Percentiles rank a stretch among this genome's conserved stretches.
Conservation (phyloP, 2,888 invertebrate genomes). For the Sphaerophoria taeniata region DNA sequence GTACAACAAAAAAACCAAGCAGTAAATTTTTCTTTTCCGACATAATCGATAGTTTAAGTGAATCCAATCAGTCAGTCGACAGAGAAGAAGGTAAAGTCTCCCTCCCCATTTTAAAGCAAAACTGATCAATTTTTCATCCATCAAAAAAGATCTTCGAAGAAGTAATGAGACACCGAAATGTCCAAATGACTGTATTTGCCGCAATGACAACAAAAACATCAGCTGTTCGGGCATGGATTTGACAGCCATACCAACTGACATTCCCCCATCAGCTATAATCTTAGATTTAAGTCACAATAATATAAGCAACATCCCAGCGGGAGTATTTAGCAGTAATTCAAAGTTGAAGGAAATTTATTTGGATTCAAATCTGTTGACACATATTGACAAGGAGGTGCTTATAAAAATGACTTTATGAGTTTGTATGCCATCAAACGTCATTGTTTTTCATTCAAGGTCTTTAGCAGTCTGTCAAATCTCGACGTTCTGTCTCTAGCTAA, state of each 20-base stretch:
- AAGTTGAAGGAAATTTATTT: constrained; percentile 80
- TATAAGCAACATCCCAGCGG: constrained; percentile 78
- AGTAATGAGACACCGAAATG: constrained; percentile 80
- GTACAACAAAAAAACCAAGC: constrained; percentile 77
- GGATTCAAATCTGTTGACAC: constrained; percentile 78
- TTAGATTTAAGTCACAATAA: constrained; percentile 81
- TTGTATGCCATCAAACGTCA: not conserved
- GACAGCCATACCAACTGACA: constrained; percentile 83
- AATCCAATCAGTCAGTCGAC: constrained; percentile 57
- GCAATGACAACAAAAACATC: constrained; percentile 79
- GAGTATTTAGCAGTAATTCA: constrained; percentile 79
- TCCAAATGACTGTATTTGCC: constrained; percentile 80
- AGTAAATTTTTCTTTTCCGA: constrained; percentile 36
- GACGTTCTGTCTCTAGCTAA: constrained; percentile 80
- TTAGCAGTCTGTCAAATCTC: constrained; percentile 78
- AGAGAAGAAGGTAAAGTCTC: constrained; percentile 43
- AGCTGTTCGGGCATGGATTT: constrained; percentile 84
- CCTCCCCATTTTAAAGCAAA: not conserved
- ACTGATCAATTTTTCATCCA: not conserved
- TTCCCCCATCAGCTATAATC: constrained; percentile 79
- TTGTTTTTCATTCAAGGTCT: constrained; percentile 78
- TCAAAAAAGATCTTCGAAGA: constrained; percentile 77
- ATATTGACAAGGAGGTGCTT: constrained; percentile 79
- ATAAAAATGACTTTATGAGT: not conserved
- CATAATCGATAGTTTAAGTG: constrained; percentile 56